Conservation (phyloP, 2,888 invertebrate genomes). For the Eristalinus sepulchralis region DNA sequence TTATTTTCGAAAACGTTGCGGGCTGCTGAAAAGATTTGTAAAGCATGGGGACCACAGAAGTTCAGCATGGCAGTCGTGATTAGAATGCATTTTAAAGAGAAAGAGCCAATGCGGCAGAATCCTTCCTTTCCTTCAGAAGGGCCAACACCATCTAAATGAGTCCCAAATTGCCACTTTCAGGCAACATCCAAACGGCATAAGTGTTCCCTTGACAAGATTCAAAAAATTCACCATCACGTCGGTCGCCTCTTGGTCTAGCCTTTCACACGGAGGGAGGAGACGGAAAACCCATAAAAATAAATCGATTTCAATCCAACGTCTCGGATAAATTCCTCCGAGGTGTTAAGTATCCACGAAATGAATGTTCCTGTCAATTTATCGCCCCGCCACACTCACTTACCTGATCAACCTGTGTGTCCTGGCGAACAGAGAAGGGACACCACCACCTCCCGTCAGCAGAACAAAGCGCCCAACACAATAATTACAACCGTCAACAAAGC, state of each 20-base stretch:
- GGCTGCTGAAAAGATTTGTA: too few relatives aligned
- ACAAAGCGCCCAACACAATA: conserved; percentile 64
- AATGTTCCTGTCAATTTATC: conserved; percentile 26
- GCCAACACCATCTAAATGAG: too few relatives aligned
- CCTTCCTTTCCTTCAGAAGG: too few relatives aligned
- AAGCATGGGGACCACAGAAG: too few relatives aligned
- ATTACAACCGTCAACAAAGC: conserved; percentile 66
- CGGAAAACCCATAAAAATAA: background rate
- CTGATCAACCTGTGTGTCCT: conserved; percentile 49
- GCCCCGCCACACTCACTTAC: background rate
- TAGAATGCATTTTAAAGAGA: too few relatives aligned
- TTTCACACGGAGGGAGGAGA: background rate
- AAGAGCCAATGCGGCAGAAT: too few relatives aligned
- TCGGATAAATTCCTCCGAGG: background rate
- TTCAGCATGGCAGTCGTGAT: too few relatives aligned
- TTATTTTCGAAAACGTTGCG: too few relatives aligned
- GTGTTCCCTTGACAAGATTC: background rate
- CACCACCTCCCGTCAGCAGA: conserved; percentile 32
- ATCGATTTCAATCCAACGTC: background rate
- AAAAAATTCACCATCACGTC: background rate
- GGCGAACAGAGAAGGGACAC: conserved; percentile 12
- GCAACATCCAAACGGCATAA: too few relatives aligned
- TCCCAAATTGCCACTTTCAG: too few relatives aligned
- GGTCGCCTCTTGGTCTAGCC: background rate
- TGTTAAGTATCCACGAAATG: conserved; percentile 16